Evolutionary conservation across 2,888 invertebrate species (phyloP).

Genomic region (Brachypterus glaber): DNA sequence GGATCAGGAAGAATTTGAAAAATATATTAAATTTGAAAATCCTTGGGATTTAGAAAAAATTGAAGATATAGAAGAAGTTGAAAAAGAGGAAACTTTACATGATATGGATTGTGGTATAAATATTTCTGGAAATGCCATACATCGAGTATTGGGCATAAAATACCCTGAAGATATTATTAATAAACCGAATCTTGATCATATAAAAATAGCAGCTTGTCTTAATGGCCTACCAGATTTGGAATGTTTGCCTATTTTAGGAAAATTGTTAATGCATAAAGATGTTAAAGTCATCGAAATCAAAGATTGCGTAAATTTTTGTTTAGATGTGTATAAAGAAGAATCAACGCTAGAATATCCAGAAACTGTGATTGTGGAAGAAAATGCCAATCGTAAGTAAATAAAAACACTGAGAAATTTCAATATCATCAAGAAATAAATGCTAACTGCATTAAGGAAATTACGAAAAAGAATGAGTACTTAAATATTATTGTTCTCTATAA

Average conservation of each 20-base stretch:
- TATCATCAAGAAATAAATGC: conserved; percentile 34
- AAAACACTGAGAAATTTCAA: conserved; percentile 23
- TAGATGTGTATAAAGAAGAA: conserved; percentile 47
- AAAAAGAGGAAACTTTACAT: conserved; percentile 16
- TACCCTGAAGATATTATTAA: conserved; percentile 30
- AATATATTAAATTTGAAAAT: conserved; percentile 45
- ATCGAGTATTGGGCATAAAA: conserved; percentile 32
- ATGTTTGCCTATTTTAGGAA: conserved; percentile 28
- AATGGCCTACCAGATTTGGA: conserved; percentile 29
- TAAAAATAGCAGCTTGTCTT: conserved; percentile 31
- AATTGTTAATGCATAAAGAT: conserved; percentile 27
- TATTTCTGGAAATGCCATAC: conserved; percentile 35
- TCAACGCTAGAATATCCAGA: conserved; percentile 44
- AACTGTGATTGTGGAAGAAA: conserved; percentile 36
- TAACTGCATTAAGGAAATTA: conserved; percentile 35
- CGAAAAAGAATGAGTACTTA: no score
- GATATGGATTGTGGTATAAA: conserved; percentile 28
- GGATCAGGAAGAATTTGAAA: conserved; percentile 47
- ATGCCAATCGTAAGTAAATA: conserved; percentile 36
- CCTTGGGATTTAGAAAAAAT: conserved; percentile 48
- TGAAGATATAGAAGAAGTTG: conserved; percentile 26
- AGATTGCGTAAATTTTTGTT: conserved; percentile 49
- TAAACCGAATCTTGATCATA: conserved; percentile 29
- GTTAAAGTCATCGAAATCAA: conserved; percentile 32
- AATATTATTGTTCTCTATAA: no score